A percentile compares a stretch with the other conserved stretches of the same genome.
These are phyloP conservation scores for Agelastica alni DNA, from an alignment of 2,888 invertebrate genomes.

Conservation along the genomic window DNA sequence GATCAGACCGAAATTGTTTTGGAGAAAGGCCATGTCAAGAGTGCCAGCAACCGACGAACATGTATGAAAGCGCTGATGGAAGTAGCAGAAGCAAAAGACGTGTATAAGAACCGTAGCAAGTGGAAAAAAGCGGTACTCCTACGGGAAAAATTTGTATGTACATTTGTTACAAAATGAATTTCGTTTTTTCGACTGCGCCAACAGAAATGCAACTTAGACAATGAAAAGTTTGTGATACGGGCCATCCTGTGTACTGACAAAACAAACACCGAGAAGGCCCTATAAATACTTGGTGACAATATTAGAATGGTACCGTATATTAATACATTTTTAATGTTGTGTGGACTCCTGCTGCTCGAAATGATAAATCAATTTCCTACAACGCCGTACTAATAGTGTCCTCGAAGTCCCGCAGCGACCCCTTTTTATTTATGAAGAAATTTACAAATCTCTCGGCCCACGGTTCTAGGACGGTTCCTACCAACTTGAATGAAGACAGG, in stretches of 20 bases:
- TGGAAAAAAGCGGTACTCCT: too few relatives aligned
- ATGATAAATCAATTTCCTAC: conserved; percentile 59
- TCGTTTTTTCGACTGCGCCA: too few relatives aligned
- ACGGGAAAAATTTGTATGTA: too few relatives aligned
- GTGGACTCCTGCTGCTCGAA: conserved; percentile 50
- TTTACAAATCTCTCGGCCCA: conserved; percentile 54
- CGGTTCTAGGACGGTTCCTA: conserved; percentile 35
- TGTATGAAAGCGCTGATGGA: too few relatives aligned
- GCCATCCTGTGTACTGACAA: conserved; percentile 40
- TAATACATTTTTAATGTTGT: conserved; percentile 56
- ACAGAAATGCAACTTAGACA: too few relatives aligned
- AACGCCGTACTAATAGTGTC: conserved; percentile 57
- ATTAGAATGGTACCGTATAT: conserved; percentile 57
- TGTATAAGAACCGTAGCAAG: too few relatives aligned
- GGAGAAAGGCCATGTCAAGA: too few relatives aligned
- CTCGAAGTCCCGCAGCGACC: conserved; percentile 50
- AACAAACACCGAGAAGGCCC: conserved; percentile 55
- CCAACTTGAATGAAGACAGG: background rate
- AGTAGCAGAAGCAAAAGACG: too few relatives aligned
- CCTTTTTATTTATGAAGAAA: conserved; percentile 57
- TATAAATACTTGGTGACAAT: conserved; percentile 60
- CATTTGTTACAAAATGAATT: too few relatives aligned
- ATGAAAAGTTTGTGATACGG: too few relatives aligned
- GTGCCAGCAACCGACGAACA: too few relatives aligned
- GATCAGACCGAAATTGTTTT: too few relatives aligned